phyloP scores from a whole-genome alignment of 2,113 vertebrate genomes.

The Danionella cerebrum region DNA sequence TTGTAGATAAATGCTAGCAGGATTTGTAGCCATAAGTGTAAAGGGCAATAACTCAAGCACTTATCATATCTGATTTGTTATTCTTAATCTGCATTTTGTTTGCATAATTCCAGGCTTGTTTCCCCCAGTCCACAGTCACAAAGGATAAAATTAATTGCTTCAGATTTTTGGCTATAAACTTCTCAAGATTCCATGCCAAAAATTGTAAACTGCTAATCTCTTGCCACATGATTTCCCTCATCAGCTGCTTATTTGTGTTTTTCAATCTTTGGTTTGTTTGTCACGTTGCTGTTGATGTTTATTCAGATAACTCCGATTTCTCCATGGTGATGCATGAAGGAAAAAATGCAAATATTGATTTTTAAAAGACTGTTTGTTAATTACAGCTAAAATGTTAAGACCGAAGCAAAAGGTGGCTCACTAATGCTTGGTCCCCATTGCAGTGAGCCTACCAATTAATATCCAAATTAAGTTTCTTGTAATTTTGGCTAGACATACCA shows the following conservation, averaged over 20 bases:
- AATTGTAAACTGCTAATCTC: background rate
- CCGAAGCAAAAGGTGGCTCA: no score
- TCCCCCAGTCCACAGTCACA: slow-evolving; percentile 34
- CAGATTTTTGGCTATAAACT: slow-evolving; percentile 10
- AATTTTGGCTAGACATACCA: no score
- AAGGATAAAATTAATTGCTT: slow-evolving; percentile 41
- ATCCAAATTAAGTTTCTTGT: no score
- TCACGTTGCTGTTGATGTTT: background rate
- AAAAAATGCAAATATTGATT: no score
- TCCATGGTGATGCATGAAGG: no score
- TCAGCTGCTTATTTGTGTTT: background rate
- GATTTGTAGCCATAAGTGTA: slow-evolving; percentile 26
- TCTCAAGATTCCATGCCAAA: slow-evolving; percentile 15
- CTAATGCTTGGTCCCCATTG: no score
- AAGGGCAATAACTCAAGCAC: slow-evolving; percentile 40
- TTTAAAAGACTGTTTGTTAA: no score
- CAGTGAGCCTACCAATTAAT: no score
- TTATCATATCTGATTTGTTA: slow-evolving; percentile 42
- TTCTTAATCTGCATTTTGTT: slow-evolving; percentile 49
- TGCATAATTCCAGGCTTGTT: slow-evolving; percentile 42
- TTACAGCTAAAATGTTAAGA: no score
- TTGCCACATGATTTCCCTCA: background rate
- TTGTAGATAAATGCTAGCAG: slow-evolving; percentile 37
- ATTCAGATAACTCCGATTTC: background rate
- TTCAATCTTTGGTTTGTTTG: background rate